These are phyloP conservation scores for Tetheella fluctuosa DNA, from an alignment of 2,888 invertebrate species.

Conservation along the genomic window DNA sequence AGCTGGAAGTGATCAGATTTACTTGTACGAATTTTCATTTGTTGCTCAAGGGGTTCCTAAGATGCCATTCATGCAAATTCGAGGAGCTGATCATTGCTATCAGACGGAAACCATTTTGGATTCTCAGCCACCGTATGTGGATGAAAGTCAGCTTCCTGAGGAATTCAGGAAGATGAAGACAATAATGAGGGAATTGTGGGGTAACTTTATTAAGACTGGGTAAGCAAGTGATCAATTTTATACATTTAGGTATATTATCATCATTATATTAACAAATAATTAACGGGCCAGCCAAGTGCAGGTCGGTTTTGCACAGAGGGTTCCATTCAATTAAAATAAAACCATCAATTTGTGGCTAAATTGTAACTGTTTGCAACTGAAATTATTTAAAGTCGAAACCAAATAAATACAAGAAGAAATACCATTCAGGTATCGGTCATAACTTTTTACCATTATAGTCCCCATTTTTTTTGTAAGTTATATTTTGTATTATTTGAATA, in stretches of 20 bases:
- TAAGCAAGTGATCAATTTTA: constrained; percentile 25
- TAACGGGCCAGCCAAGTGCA: too few species aligned
- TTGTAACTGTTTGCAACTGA: too few species aligned
- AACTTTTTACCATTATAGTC: too few species aligned
- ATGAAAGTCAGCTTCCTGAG: constrained; percentile 28
- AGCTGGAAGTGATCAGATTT: constrained; percentile 52
- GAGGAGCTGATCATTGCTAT: constrained; percentile 47
- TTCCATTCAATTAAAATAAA: too few species aligned
- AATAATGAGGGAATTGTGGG: constrained; percentile 48
- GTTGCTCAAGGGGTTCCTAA: constrained; percentile 37
- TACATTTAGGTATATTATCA: neutral
- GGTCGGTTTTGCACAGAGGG: too few species aligned
- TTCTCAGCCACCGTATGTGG: constrained; percentile 9
- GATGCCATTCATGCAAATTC: constrained; percentile 39
- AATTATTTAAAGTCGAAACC: too few species aligned
- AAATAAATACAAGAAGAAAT: too few species aligned
- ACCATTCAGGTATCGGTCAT: too few species aligned
- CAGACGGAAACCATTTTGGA: constrained; percentile 43
- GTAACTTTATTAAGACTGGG: constrained; percentile 52
- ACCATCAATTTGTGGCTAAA: too few species aligned
- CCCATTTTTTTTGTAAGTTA: too few species aligned
- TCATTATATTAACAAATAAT: too few species aligned
- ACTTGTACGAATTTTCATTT: constrained; percentile 57
- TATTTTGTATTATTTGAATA: too few species aligned
- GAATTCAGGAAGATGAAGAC: constrained; percentile 39